Evolutionary conservation across 1,140 invertebrate genomes (phyloP).

Genomic region (Zaprionus ghesquierei): DNA sequence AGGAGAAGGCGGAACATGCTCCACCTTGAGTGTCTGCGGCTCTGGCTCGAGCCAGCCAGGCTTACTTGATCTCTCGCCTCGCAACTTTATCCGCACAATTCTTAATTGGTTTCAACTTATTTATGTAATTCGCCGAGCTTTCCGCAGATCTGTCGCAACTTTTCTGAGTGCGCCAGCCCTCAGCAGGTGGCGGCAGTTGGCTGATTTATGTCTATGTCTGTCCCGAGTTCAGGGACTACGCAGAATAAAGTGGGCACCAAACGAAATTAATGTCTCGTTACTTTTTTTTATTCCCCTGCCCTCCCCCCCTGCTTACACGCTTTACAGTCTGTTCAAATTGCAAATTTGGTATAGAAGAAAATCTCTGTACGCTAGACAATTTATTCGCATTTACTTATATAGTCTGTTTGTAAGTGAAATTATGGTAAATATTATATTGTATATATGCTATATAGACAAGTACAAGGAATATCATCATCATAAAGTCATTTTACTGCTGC

Average conservation of each 20-base stretch:
- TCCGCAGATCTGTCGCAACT: neutral
- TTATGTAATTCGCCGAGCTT: neutral
- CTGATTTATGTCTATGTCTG: neutral
- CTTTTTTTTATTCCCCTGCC: neutral
- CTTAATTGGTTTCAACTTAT: constrained; percentile 1
- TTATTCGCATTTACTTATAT: neutral
- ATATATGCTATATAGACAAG: too few species aligned
- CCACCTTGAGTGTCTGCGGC: neutral
- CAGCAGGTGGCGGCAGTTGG: neutral
- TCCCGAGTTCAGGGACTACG: neutral
- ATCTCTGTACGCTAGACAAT: neutral
- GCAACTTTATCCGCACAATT: neutral
- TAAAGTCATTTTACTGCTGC: too few species aligned
- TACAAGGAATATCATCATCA: too few species aligned
- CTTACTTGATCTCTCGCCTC: neutral
- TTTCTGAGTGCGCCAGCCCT: neutral
- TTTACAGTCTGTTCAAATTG: neutral
- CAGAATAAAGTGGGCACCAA: neutral
- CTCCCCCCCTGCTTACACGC: too few species aligned
- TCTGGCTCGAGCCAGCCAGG: neutral
- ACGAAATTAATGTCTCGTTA: neutral
- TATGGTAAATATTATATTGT: too few species aligned
- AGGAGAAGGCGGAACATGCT: neutral
- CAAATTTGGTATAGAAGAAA: neutral
- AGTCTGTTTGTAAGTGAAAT: too few species aligned